Evolutionary conservation across 2,888 invertebrate species (phyloP).

Genomic region (Heliconius sara): DNA sequence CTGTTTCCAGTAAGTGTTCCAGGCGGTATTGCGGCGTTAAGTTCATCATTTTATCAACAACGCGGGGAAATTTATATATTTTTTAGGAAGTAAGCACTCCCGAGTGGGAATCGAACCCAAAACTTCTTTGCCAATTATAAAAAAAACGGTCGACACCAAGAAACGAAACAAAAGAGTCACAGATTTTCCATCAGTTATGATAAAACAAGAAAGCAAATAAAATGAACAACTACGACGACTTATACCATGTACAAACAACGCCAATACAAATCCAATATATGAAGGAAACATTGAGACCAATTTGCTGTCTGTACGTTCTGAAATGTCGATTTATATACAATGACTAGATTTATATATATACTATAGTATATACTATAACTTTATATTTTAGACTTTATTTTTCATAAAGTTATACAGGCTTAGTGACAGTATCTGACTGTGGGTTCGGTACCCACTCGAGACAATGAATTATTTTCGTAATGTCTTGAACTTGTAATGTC

Average conservation of each 20-base stretch:
- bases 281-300: slow-evolving; percentile 35
- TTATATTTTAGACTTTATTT: no score
- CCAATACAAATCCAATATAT: slow-evolving; percentile 39
- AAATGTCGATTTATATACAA: slow-evolving; percentile 7
- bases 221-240: slow-evolving; percentile 22
- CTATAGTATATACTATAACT: neutral
- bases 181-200: slow-evolving; percentile 3
- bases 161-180: neutral
- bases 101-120: neutral
- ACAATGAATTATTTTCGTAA: neutral
- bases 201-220: slow-evolving; percentile 21
- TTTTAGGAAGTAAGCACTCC: neutral
- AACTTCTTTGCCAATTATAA: neutral
- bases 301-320: slow-evolving; percentile 9
- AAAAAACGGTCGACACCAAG: neutral
- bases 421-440: neutral
- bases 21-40: neutral
- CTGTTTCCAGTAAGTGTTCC: no score
- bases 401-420: no score
- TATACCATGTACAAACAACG: slow-evolving; percentile 23
- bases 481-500: neutral
- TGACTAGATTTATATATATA: slow-evolving; percentile 22
- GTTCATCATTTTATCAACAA: no score
- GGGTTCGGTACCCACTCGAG: neutral
- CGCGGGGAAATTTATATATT: no score